Percentiles rank a stretch among this genome's conserved stretches.
phyloP scores from a whole-genome alignment of 1,140 invertebrate genomes.

The Latrodectus geometricus region DNA sequence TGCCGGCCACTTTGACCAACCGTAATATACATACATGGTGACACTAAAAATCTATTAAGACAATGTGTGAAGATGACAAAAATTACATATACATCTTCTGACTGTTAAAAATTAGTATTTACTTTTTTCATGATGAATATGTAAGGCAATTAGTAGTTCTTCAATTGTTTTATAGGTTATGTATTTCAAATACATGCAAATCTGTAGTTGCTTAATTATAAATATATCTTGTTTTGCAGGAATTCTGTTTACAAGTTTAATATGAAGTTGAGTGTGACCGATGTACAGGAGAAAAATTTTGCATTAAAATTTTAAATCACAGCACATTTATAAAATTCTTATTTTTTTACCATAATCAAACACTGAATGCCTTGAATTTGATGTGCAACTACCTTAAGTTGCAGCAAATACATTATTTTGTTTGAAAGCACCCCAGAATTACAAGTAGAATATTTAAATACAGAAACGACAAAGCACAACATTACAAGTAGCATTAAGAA shows the following conservation, averaged over 20 bases:
- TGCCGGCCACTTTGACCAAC: conserved; percentile 59
- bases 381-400: neutral
- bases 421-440: conserved; percentile 41
- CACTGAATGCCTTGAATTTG: conserved; percentile 12
- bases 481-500: conserved; percentile 24
- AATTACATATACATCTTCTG: conserved; percentile 14
- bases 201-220: conserved; percentile 12
- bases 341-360: neutral
- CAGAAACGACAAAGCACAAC: conserved; percentile 38
- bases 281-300: conserved; percentile 35
- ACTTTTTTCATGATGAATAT: conserved; percentile 43
- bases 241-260: conserved; percentile 8
- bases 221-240: conserved; percentile 25
- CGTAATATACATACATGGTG: conserved; percentile 51
- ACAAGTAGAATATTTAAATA: conserved; percentile 48
- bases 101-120: conserved; percentile 51
- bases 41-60: conserved; percentile 54
- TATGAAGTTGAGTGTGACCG: conserved; percentile 9
- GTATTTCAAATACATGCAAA: neutral
- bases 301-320: conserved; percentile 31
- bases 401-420: conserved; percentile 11
- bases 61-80: conserved; percentile 37
- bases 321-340: neutral
- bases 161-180: conserved; percentile 20
- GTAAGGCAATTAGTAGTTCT: conserved; percentile 49